Percentiles rank a stretch among this genome's conserved stretches.
phyloP scores from a whole-genome alignment of 2,113 vertebrate genomes.

The Oostethus manadensis region DNA sequence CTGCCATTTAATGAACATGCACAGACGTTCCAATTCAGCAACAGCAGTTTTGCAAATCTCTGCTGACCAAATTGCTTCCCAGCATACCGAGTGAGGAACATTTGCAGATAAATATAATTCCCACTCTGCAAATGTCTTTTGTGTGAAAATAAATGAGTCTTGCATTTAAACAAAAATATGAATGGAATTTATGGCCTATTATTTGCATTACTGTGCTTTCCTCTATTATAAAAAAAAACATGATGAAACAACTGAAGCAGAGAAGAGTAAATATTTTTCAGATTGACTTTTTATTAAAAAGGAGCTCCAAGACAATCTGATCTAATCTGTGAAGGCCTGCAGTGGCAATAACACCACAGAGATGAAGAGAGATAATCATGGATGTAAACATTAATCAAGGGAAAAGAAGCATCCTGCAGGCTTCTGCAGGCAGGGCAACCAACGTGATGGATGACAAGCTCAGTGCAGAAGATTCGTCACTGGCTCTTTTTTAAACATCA shows the following conservation, averaged over 20 bases:
- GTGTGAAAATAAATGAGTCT: slow-evolving; percentile 40
- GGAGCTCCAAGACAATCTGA: slow-evolving; percentile 19
- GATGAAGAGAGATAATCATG: slow-evolving; percentile 59
- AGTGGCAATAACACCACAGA: slow-evolving; percentile 49
- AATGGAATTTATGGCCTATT: slow-evolving; percentile 26
- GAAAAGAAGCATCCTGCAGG: slow-evolving; percentile 4
- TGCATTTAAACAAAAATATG: slow-evolving; percentile 55
- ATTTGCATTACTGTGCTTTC: slow-evolving; percentile 36
- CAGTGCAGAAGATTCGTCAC: slow-evolving; percentile 54
- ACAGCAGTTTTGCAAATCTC: slow-evolving; percentile 45
- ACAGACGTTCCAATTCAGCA: slow-evolving; percentile 56
- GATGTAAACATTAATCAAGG: slow-evolving; percentile 55
- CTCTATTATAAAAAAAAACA: slow-evolving; percentile 26
- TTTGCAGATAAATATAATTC: slow-evolving; percentile 65
- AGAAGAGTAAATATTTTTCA: slow-evolving; percentile 34
- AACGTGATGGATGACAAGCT: slow-evolving; percentile 55
- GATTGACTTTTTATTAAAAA: slow-evolving; percentile 38
- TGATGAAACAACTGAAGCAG: slow-evolving; percentile 18
- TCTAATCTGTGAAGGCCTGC: slow-evolving; percentile 41
- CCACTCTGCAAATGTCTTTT: slow-evolving; percentile 42
- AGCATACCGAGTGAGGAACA: slow-evolving; percentile 45
- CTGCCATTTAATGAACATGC: slow-evolving; percentile 45
- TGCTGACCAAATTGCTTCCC: slow-evolving; percentile 51
- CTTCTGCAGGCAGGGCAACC: too few relatives aligned
- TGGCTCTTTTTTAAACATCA: slow-evolving; percentile 62